Evolutionary conservation across 2,113 vertebrate genomes (phyloP).

Genomic region (Microcebus griseorufus): DNA sequence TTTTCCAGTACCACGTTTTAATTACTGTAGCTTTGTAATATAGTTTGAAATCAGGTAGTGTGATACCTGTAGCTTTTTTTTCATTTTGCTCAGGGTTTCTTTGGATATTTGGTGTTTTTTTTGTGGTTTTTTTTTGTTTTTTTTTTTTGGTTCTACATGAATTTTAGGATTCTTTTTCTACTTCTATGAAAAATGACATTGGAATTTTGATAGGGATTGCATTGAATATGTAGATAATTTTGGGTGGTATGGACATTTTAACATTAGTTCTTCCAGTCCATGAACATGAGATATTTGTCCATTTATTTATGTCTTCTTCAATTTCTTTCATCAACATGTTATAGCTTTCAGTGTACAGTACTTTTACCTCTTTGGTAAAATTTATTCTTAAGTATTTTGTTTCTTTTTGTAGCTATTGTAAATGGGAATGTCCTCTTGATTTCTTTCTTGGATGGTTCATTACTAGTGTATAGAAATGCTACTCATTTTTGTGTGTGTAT

Average conservation of each 20-base stretch:
- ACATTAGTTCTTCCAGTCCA: neutral
- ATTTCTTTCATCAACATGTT: neutral
- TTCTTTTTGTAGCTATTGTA: neutral
- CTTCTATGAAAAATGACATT: neutral
- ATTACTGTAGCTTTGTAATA: neutral
- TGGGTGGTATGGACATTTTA: neutral
- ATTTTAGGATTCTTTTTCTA: neutral
- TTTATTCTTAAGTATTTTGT: neutral
- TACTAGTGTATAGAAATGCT: neutral
- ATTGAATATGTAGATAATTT: neutral
- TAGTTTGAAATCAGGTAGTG: neutral
- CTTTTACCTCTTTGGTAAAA: neutral
- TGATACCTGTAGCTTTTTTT: neutral
- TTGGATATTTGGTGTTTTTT: neutral
- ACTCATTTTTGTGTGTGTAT: neutral
- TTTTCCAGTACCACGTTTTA: neutral
- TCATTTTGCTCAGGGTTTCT: neutral
- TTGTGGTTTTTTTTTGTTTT: accelerated
- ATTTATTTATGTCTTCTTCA: neutral
- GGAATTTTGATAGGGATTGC: neutral
- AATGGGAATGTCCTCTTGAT: neutral
- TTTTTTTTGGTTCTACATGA: neutral
- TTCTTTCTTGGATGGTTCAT: neutral
- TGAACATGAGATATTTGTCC: neutral
- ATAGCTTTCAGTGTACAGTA: neutral